These are phyloP conservation scores for Sturmia bella DNA, from an alignment of 2,888 invertebrate species.

Conservation along the genomic window DNA sequence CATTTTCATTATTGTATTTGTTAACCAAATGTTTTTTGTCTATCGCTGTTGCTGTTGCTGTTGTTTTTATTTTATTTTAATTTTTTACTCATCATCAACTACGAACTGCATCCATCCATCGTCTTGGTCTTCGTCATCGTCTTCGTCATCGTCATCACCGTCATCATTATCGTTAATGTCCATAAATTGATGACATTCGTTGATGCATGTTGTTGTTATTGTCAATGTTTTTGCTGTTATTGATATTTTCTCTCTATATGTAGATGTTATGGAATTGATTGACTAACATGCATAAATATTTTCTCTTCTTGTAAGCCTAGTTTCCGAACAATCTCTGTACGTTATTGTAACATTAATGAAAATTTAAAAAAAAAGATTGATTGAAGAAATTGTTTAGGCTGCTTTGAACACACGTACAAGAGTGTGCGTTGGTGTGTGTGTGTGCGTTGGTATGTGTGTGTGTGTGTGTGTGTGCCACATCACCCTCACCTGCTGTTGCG, in stretches of 20 bases:
- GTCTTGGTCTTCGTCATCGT: constrained; percentile 58
- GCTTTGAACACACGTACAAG: too few species aligned
- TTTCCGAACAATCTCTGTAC: constrained; percentile 54
- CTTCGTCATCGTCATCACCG: constrained; percentile 16
- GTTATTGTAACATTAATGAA: constrained; percentile 53
- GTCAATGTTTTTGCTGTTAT: constrained; percentile 26
- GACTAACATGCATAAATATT: constrained; percentile 66
- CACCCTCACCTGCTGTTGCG: constrained; percentile 68
- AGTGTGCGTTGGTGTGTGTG: background rate
- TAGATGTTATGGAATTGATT: constrained; percentile 64
- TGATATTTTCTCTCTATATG: constrained; percentile 47
- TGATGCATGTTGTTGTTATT: constrained; percentile 33
- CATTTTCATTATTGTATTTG: constrained; percentile 40
- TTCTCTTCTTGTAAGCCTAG: constrained; percentile 65
- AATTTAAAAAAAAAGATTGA: constrained; percentile 56
- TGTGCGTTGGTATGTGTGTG: background rate
- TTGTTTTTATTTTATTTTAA: background rate
- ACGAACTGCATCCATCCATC: constrained; percentile 6
- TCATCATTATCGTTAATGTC: constrained; percentile 64
- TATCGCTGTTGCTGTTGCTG: too few species aligned
- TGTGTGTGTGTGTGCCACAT: constrained; percentile 22
- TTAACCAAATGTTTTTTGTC: constrained; percentile 18
- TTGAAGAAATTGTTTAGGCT: constrained; percentile 42
- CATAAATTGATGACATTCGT: constrained; percentile 69
- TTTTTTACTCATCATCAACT: constrained; percentile 8